These are phyloP conservation scores for Leptopterna dolabrata DNA, from an alignment of 2,888 invertebrate genomes.

Conservation along the genomic window DNA sequence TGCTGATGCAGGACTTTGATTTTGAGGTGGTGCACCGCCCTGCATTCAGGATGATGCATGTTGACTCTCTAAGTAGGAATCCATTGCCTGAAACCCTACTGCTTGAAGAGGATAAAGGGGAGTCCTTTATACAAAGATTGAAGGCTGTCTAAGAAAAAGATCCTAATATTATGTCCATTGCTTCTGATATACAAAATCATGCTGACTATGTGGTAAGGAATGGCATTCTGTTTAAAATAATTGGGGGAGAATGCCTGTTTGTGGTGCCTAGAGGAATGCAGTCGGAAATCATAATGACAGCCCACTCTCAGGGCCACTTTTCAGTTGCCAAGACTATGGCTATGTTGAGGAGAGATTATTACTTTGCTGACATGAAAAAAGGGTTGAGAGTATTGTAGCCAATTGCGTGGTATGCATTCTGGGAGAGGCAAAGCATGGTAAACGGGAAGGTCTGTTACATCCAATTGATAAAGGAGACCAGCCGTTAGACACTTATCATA, in stretches of 20 bases:
- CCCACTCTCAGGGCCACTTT: not conserved
- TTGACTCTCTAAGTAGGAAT: slow-evolving; percentile 63
- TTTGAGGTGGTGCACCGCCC: slow-evolving; percentile 65
- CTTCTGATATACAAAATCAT: too few relatives aligned
- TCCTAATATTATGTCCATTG: not conserved
- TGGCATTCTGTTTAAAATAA: not conserved
- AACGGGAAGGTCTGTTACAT: not conserved
- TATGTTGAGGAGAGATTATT: not conserved
- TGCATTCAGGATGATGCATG: slow-evolving; percentile 64
- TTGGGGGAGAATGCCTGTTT: not conserved
- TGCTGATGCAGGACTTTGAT: slow-evolving; percentile 63
- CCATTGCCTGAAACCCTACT: slow-evolving; percentile 50
- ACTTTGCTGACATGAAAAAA: not conserved
- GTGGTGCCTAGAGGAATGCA: not conserved
- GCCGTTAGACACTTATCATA: not conserved
- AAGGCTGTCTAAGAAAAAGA: not conserved
- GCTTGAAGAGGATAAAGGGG: not conserved
- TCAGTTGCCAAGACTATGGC: not conserved
- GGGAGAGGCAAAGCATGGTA: not conserved
- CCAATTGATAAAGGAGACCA: not conserved
- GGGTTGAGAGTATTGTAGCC: not conserved
- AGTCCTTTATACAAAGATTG: not conserved
- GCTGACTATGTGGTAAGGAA: not conserved
- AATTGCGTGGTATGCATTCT: not conserved
- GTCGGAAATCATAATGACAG: not conserved